phyloP scores from a whole-genome alignment of 2,113 vertebrate species.

The Prunella fulvescens region DNA sequence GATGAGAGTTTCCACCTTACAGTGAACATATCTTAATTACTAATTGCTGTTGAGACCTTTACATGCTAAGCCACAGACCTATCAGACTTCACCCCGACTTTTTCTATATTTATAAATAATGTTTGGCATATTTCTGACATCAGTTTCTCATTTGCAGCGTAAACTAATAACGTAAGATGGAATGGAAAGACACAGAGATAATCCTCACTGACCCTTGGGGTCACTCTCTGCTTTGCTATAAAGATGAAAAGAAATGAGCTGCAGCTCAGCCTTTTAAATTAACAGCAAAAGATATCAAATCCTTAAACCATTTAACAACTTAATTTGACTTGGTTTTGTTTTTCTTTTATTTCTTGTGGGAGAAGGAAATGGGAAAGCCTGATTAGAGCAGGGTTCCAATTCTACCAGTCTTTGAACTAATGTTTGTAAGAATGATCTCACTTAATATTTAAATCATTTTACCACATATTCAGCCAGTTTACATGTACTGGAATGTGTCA shows the following conservation, averaged over 20 bases:
- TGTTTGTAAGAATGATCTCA: not conserved
- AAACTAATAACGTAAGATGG: slow-evolving; percentile 39
- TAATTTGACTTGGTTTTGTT: slow-evolving; percentile 56
- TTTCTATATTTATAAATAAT: slow-evolving; percentile 28
- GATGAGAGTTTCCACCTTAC: not conserved
- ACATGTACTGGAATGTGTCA: not conserved
- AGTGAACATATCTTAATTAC: not conserved
- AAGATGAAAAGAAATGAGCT: slow-evolving; percentile 65
- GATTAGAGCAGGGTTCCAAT: not conserved
- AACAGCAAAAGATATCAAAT: slow-evolving; percentile 54
- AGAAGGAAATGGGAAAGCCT: slow-evolving; percentile 6
- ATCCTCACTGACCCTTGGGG: slow-evolving; percentile 23
- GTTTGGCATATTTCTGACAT: slow-evolving; percentile 27
- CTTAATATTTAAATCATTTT: slow-evolving; percentile 56
- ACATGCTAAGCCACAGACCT: not conserved
- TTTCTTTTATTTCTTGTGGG: slow-evolving; percentile 39
- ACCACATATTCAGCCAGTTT: not conserved
- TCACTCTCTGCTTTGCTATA: slow-evolving; percentile 40
- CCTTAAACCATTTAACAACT: slow-evolving; percentile 61
- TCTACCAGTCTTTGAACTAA: slow-evolving; percentile 51
- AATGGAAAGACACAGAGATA: slow-evolving; percentile 37
- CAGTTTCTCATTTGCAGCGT: slow-evolving; percentile 42
- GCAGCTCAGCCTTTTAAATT: slow-evolving; percentile 50
- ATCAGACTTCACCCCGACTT: not conserved
- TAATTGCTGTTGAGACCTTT: slow-evolving; percentile 34